These are phyloP conservation scores for Litoditis marina DNA, from an alignment of 2,888 invertebrate genomes.

Conservation along the genomic window DNA sequence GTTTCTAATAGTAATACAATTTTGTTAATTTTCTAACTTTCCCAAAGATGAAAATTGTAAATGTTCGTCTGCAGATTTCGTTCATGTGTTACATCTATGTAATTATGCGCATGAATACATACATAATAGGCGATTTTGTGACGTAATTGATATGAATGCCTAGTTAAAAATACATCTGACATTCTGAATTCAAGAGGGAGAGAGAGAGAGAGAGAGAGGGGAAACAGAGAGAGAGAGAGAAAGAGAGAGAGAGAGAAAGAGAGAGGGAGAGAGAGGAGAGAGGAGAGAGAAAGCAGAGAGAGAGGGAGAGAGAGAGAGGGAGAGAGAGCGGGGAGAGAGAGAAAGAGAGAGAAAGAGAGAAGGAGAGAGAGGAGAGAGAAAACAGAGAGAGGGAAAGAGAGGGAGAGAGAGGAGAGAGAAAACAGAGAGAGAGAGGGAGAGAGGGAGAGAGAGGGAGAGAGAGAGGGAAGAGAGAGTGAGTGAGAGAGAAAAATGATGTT, in stretches of 20 bases:
- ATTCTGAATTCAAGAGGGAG: no score
- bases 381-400: neutral
- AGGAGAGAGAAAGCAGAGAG: neutral
- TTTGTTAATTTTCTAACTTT: no score
- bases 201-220: neutral
- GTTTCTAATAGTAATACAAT: no score
- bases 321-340: neutral
- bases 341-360: neutral
- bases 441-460: neutral
- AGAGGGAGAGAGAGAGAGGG: neutral
- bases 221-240: neutral
- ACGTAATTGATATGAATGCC: no score
- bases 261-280: neutral
- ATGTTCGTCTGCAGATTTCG: no score
- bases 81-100: no score
- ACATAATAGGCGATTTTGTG: no score
- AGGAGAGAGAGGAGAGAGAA: neutral
- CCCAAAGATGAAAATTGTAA: no score
- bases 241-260: neutral
- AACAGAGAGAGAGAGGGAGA: neutral
- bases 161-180: no score
- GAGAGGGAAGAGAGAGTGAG: neutral
- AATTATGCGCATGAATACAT: no score
- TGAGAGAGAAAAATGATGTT: neutral
- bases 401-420: neutral